Base-by-base conservation (phyloP, 2,888 invertebrate genomes). In the Eutolmus rufibarbis region DNA sequence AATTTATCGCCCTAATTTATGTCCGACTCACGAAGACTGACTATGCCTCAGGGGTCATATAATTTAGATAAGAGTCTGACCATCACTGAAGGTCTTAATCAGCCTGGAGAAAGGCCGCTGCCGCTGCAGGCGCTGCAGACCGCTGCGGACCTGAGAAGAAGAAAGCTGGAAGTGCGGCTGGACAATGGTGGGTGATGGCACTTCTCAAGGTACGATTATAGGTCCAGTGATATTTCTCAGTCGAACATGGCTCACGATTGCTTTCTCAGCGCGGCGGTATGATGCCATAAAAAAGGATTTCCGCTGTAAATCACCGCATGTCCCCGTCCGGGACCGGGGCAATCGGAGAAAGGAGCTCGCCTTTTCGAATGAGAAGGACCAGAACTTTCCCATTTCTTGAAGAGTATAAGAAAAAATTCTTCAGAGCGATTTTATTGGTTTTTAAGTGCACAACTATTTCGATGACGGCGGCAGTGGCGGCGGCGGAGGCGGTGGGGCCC, bases 1-100 rank as follows among this genome's bases (percentile, higher is more conserved):
- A 88, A 88, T 88, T 88, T 88, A 88, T 88, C 57, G 88, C 82
- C 85, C 87, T 88, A 88, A 88, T 88, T 88, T 88, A 88, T 88
- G 88, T 88, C 87, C 76, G 81, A 87, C 82, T 87, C 84, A 66
- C 74, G 84, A 40, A 87, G 43, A 82, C 87, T 56, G 40, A 84
- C 84, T 77, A 77, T 84, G 84, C 82, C 78, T 87, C 76, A 51
- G 81, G 86, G 87, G 86, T 87, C 86, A 86, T 87, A 87, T 87
- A 87, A 87, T 87, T 87, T 87, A 87, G 87, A 87, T 86, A 86
- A 81, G 77, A 78, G 23, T 46, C 86, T 81, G 87, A 86, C 87
- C 88, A 87, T 87, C 85, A 34, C 51, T 79, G 87, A 86, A 88
- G 87, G 87, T 88, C 88, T 88, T 88, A 88, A 88, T 88, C 88